These are phyloP conservation scores for Epiblema foenella DNA, from an alignment of 2,888 invertebrate genomes.

Conservation along the genomic window DNA sequence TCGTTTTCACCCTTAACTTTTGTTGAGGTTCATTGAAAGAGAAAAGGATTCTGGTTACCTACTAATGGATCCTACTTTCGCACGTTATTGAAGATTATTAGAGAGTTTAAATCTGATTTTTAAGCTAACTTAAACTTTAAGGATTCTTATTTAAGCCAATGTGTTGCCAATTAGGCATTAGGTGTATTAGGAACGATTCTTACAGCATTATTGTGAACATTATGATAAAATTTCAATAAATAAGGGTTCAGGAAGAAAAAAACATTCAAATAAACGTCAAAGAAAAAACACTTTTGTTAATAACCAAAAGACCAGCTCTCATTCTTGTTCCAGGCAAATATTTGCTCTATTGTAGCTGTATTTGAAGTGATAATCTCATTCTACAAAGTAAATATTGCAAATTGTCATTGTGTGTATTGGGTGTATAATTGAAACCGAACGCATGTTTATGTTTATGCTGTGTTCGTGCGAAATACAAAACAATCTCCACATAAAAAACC, in stretches of 20 bases:
- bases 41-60: background rate
- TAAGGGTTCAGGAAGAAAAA: background rate
- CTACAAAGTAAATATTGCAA: background rate
- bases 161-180: background rate
- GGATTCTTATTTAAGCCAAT: background rate
- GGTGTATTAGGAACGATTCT: background rate
- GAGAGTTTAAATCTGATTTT: background rate
- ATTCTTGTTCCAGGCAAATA: background rate
- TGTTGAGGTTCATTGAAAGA: constrained; percentile 5
- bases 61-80: background rate
- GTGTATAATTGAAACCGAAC: background rate
- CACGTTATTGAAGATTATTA: background rate
- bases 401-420: too few species aligned
- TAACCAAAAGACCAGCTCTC: background rate
- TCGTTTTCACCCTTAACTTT: constrained; percentile 34
- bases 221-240: too few species aligned
- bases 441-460: background rate
- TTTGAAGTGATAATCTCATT: background rate
- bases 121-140: background rate
- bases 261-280: background rate
- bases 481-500: background rate
- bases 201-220: too few species aligned
- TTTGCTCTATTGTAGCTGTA: background rate
- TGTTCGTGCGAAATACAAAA: background rate
- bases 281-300: background rate